Percentiles rank a stretch among this genome's conserved stretches.
These are phyloP conservation scores for Scrobipalpa costella DNA, from an alignment of 2,888 invertebrate species.

Conservation along the genomic window DNA sequence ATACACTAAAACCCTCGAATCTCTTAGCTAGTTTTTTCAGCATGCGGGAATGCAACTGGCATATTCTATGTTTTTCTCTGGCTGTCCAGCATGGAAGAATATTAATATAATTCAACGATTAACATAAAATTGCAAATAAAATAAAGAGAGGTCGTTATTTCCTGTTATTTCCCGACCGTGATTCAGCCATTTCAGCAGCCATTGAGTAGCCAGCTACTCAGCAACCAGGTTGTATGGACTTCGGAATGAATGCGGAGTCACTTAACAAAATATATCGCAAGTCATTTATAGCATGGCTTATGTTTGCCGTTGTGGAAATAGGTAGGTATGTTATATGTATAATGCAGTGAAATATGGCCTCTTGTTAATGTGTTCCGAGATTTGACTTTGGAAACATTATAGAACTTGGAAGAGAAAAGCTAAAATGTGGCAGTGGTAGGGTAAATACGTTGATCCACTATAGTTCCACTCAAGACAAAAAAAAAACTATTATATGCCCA, in stretches of 20 bases:
- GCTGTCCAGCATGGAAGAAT: too few species aligned
- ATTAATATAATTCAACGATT: too few species aligned
- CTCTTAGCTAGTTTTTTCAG: too few species aligned
- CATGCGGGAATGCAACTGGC: too few species aligned
- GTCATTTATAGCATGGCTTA: constrained; percentile 28
- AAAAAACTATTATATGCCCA: too few species aligned
- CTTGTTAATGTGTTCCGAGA: neutral
- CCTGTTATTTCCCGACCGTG: constrained; percentile 27
- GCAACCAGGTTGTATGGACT: constrained; percentile 15
- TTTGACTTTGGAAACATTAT: neutral
- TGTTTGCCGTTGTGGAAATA: neutral
- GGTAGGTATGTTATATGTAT: neutral
- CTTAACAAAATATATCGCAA: constrained; percentile 32
- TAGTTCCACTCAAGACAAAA: too few species aligned
- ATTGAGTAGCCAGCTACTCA: constrained; percentile 25
- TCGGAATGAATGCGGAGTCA: constrained; percentile 26
- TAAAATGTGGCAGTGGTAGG: too few species aligned
- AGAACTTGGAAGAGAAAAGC: too few species aligned
- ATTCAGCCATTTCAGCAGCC: constrained; percentile 31
- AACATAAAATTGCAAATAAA: neutral
- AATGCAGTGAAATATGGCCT: neutral
- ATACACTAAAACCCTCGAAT: too few species aligned
- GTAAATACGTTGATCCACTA: too few species aligned
- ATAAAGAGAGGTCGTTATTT: neutral
- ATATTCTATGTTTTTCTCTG: too few species aligned